These are phyloP conservation scores for Parauchenoglanis ngamensis DNA, from an alignment of 2,797 vertebrate genomes.

Conservation along the genomic window DNA sequence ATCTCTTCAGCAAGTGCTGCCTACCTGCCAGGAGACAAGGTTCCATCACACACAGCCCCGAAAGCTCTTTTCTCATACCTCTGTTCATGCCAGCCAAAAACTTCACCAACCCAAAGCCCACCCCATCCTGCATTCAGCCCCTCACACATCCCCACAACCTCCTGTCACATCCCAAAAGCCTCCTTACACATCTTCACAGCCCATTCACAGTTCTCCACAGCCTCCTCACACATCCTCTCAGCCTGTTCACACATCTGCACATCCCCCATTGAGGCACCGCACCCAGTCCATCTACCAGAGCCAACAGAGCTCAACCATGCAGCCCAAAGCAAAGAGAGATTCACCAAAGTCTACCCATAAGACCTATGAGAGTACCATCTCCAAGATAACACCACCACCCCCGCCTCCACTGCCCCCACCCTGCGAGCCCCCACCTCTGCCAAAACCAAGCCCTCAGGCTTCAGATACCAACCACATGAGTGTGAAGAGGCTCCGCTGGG, in stretches of 20 bases:
- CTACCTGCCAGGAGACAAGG: conserved; percentile 68
- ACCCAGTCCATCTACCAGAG: conserved; percentile 75
- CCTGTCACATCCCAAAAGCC: conserved; percentile 43
- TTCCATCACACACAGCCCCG: conserved; percentile 57
- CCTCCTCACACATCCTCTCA: conserved; percentile 33
- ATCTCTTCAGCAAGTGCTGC: conserved; percentile 66
- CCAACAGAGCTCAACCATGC: conserved; percentile 60
- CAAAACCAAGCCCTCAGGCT: conserved; percentile 76
- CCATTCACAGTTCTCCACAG: background rate
- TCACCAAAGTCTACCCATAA: conserved; percentile 65
- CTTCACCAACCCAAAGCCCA: conserved; percentile 74
- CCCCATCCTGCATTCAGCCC: conserved; percentile 61
- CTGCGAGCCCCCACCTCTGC: conserved; percentile 75
- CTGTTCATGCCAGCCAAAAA: conserved; percentile 67
- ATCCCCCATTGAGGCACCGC: conserved; percentile 71
- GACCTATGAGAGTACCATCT: conserved; percentile 61
- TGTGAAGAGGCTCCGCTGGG: conserved; percentile 96
- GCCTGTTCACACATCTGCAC: conserved; percentile 69
- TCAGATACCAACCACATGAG: conserved; percentile 94
- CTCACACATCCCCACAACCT: conserved; percentile 63
- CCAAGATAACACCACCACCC: conserved; percentile 69
- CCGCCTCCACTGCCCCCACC: conserved; percentile 77
- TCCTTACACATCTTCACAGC: conserved; percentile 65
- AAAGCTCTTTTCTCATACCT: conserved; percentile 53
- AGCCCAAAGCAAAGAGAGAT: conserved; percentile 59